phyloP scores from a whole-genome alignment of 2,113 vertebrate species.

The Melospiza melodia region DNA sequence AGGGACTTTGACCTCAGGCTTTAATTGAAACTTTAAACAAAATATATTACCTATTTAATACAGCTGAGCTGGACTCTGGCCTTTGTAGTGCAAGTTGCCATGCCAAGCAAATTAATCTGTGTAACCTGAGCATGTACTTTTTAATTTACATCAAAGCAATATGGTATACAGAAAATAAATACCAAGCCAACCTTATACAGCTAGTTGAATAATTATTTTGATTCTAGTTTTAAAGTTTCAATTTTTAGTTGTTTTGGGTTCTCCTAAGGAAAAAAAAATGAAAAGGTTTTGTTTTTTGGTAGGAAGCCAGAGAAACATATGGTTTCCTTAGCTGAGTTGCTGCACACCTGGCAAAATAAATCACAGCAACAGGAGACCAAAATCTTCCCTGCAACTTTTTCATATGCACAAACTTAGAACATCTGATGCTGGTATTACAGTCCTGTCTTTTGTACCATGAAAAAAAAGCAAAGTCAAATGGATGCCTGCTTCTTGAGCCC shows the following conservation, averaged over 20 bases:
- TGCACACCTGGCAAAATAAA: constrained; percentile 70
- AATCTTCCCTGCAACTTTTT: constrained; percentile 51
- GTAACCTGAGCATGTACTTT: constrained; percentile 54
- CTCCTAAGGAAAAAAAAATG: neutral
- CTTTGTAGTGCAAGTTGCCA: constrained; percentile 64
- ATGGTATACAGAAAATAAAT: constrained; percentile 42
- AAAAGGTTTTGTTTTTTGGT: constrained; percentile 27
- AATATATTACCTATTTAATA: constrained; percentile 80
- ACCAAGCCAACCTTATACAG: neutral
- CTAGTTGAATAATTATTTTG: constrained; percentile 40
- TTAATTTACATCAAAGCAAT: constrained; percentile 61
- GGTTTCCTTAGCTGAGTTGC: constrained; percentile 44
- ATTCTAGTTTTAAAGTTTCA: constrained; percentile 29
- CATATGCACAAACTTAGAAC: neutral
- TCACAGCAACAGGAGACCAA: constrained; percentile 35
- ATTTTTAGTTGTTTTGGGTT: neutral
- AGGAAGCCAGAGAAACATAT: constrained; percentile 56
- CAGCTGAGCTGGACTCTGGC: constrained; percentile 64
- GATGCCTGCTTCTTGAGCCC: neutral
- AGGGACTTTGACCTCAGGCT: constrained; percentile 65
- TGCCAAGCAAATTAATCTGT: constrained; percentile 71
- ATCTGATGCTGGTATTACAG: neutral
- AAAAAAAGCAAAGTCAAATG: constrained; percentile 12
- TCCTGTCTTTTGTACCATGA: neutral
- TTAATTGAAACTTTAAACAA: constrained; percentile 83